Evolutionary conservation across 2,888 invertebrate species (phyloP).

Genomic region (Achlya flavicornis): DNA sequence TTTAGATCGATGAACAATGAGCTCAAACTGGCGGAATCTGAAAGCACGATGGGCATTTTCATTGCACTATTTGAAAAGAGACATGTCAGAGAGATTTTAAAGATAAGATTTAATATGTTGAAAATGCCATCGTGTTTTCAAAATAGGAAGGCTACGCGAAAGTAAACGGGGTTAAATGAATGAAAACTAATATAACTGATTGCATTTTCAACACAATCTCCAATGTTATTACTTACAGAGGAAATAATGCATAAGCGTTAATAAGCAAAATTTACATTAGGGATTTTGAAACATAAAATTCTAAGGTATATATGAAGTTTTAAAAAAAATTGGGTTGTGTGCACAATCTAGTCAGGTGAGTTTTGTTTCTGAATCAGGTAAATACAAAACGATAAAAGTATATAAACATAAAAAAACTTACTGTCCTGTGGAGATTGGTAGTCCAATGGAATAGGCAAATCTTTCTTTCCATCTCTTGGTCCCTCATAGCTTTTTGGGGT

Average conservation of each 20-base stretch:
- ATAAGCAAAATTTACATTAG: slow-evolving; percentile 40
- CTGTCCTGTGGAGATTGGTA: slow-evolving; percentile 78
- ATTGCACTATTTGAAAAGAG: slow-evolving; percentile 46
- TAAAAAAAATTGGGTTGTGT: not conserved
- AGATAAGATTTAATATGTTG: slow-evolving; percentile 60
- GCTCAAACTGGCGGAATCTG: slow-evolving; percentile 80
- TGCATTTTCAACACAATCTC: slow-evolving; percentile 83
- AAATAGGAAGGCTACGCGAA: slow-evolving; percentile 68
- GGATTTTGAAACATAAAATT: slow-evolving; percentile 20
- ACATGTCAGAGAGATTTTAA: slow-evolving; percentile 5
- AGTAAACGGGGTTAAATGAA: slow-evolving; percentile 57
- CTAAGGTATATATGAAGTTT: not conserved
- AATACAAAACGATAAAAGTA: slow-evolving; percentile 9
- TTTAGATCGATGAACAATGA: slow-evolving; percentile 80
- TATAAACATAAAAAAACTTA: slow-evolving; percentile 50
- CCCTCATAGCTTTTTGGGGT: slow-evolving; percentile 67
- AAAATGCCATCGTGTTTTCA: slow-evolving; percentile 84
- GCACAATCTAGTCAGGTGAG: slow-evolving; percentile 9
- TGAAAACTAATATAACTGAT: slow-evolving; percentile 71
- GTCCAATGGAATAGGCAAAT: slow-evolving; percentile 58
- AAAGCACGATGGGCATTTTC: slow-evolving; percentile 84
- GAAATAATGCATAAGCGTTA: slow-evolving; percentile 49
- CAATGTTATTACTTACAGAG: slow-evolving; percentile 36
- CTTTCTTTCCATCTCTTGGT: slow-evolving; percentile 64
- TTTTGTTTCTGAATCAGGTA: slow-evolving; percentile 10